Evolutionary conservation across 2,888 invertebrate genomes (phyloP).

Genomic region (Hofmannophila pseudospretella): DNA sequence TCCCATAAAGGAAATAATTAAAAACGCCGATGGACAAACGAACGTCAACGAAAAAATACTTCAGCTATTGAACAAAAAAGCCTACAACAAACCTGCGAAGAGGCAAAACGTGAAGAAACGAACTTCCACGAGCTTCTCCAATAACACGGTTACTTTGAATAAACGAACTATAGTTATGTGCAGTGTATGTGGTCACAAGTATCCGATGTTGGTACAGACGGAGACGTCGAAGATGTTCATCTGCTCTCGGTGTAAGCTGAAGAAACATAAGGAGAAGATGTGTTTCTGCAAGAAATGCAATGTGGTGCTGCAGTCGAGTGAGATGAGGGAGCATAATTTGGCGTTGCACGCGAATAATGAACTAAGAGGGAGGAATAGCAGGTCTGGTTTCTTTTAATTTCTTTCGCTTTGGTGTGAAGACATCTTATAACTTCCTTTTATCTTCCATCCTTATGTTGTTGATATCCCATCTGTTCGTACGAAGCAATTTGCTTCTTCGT

Average conservation of each 20-base stretch:
- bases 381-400: no score
- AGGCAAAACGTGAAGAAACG: neutral
- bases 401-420: no score
- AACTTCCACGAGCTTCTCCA: neutral
- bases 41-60: neutral
- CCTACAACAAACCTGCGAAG: neutral
- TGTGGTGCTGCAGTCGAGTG: slow-evolving; percentile 17
- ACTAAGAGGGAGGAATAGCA: slow-evolving; percentile 22
- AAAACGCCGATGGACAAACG: neutral
- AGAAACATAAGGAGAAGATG: slow-evolving; percentile 23
- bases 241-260: slow-evolving; percentile 47
- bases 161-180: neutral
- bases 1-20: neutral
- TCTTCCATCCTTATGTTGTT: no score
- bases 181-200: slow-evolving; percentile 11
- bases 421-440: no score
- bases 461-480: no score
- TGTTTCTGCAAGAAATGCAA: slow-evolving; percentile 25
- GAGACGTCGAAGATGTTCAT: slow-evolving; percentile 28
- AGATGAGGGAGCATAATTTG: slow-evolving; percentile 23
- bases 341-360: slow-evolving; percentile 26
- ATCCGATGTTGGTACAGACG: slow-evolving; percentile 31
- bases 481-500: no score
- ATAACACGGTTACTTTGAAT: neutral
- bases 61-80: neutral